These are phyloP conservation scores for Chlamydotis undulata DNA, from an alignment of 2,113 vertebrate genomes.

Conservation along the genomic window DNA sequence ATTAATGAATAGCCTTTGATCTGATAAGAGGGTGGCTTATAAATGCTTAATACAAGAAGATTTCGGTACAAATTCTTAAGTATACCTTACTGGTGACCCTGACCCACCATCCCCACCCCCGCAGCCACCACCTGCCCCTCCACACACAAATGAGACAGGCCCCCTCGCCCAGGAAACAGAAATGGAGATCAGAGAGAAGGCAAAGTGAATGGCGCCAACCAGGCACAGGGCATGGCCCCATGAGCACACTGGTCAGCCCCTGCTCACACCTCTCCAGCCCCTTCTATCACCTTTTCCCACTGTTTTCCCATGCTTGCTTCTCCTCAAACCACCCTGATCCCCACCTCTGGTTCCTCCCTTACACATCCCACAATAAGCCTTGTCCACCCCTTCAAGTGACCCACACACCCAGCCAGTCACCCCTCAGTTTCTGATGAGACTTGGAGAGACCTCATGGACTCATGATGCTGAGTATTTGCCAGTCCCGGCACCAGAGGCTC, in stretches of 20 bases:
- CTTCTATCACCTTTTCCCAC: neutral
- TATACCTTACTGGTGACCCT: neutral
- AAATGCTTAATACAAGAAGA: neutral
- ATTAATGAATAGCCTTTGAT: neutral
- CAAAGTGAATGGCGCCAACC: accelerated
- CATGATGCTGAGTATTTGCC: accelerated
- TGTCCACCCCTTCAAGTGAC: neutral
- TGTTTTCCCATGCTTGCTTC: neutral
- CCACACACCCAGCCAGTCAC: accelerated
- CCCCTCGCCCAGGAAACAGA: accelerated
- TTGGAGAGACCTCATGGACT: accelerated
- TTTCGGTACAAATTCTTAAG: neutral
- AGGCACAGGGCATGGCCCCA: accelerated
- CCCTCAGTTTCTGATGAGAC: neutral
- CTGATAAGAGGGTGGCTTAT: neutral
- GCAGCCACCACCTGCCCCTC: neutral
- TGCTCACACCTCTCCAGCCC: accelerated
- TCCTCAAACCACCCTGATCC: neutral
- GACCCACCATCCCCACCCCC: accelerated
- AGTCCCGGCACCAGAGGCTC: accelerated
- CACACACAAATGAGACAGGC: neutral
- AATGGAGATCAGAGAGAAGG: neutral
- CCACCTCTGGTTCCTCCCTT: neutral
- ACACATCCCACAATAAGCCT: neutral
- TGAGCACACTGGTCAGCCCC: accelerated